Conservation (phyloP, 2,888 invertebrate genomes). For the Synanthedon myopaeformis region DNA sequence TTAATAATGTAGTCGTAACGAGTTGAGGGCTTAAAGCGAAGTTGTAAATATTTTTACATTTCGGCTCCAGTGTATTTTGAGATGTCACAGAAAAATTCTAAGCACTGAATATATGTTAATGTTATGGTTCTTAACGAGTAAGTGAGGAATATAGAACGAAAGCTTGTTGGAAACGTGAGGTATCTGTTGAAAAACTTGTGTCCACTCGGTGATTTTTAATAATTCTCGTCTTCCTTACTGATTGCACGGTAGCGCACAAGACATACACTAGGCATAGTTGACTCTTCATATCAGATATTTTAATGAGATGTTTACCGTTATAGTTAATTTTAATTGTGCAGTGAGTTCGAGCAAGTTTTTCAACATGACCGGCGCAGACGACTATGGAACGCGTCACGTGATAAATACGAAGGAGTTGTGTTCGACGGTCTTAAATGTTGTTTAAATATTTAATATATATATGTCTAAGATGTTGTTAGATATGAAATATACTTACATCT, state of each 20-base stretch:
- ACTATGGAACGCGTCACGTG: conserved; percentile 3
- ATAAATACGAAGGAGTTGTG: not conserved
- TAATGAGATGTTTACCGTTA: conserved; percentile 33
- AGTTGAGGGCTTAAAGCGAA: not conserved
- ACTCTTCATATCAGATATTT: conserved; percentile 57
- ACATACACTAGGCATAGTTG: conserved; percentile 35
- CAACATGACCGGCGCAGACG: conserved; percentile 30
- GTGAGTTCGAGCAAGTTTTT: conserved; percentile 37
- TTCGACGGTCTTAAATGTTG: conserved; percentile 22
- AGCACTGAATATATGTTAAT: conserved; percentile 51
- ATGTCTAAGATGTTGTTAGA: conserved; percentile 45
- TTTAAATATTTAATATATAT: conserved; percentile 21
- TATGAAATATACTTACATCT: conserved; percentile 1
- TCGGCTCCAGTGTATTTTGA: conserved; percentile 49
- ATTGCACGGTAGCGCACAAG: conserved; percentile 60
- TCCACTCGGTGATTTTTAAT: conserved; percentile 24
- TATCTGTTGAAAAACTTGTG: conserved; percentile 53
- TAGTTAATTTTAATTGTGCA: conserved; percentile 26
- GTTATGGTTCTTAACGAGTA: conserved; percentile 40
- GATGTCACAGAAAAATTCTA: conserved; percentile 46
- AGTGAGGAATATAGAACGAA: conserved; percentile 17
- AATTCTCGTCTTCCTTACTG: conserved; percentile 58
- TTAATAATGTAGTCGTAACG: not conserved
- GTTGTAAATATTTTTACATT: conserved; percentile 62
- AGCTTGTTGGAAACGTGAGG: conserved; percentile 17